A percentile compares a stretch with the other conserved stretches of the same genome.
Evolutionary conservation across 2,113 vertebrate genomes (phyloP).

Genomic region (Okapia johnstoni): DNA sequence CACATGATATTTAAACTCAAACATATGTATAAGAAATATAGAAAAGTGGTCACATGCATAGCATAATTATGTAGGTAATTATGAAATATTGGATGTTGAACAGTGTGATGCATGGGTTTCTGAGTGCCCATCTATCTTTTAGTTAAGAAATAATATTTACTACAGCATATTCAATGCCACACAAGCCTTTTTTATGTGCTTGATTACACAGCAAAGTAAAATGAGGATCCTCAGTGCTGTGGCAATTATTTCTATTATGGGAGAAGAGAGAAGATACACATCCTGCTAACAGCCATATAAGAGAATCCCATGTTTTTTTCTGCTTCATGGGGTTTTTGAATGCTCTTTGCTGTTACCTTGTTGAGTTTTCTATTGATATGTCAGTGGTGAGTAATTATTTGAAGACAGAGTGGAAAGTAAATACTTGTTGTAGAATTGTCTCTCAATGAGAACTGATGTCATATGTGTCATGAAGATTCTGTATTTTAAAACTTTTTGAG

Average conservation of each 20-base stretch:
- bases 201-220: not conserved
- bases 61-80: not conserved
- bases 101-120: not conserved
- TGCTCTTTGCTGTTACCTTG: constrained; percentile 15
- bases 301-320: not conserved
- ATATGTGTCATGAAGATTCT: not conserved
- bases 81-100: not conserved
- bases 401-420: not conserved
- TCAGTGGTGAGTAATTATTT: not conserved
- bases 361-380: not conserved
- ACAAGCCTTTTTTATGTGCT: not conserved
- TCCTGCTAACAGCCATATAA: not conserved
- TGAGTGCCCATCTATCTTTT: not conserved
- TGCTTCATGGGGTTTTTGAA: not conserved
- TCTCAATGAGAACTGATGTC: not conserved
- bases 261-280: constrained; percentile 3
- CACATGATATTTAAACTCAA: not conserved
- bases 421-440: not conserved
- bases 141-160: not conserved
- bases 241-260: not conserved
- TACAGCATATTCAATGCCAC: not conserved
- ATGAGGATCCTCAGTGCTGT: not conserved
- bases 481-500: not conserved
- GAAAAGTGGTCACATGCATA: not conserved
- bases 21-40: not conserved